Evolutionary conservation across 2,113 vertebrate species (phyloP).

Genomic region (cat (Felis catus)): DNA sequence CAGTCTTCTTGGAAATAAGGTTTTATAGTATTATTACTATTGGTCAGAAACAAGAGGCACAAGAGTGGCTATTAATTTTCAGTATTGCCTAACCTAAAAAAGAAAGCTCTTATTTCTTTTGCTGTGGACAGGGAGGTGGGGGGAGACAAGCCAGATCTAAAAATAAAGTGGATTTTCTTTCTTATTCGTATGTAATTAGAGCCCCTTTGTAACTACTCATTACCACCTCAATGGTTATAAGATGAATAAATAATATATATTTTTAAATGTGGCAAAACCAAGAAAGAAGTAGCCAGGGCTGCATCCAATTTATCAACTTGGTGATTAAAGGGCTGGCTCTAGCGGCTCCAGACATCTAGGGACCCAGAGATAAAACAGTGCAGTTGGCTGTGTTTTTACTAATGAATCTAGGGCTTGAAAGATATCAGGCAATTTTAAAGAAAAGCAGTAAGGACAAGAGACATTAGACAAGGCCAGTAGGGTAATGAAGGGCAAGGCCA

Average conservation of each 20-base stretch:
- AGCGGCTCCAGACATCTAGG: slow-evolving; percentile 74
- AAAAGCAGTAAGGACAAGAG: slow-evolving; percentile 83
- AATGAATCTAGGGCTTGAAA: slow-evolving; percentile 89
- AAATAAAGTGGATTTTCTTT: slow-evolving; percentile 59
- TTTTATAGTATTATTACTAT: slow-evolving; percentile 58
- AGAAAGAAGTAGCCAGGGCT: slow-evolving; percentile 59
- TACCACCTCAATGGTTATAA: slow-evolving; percentile 62
- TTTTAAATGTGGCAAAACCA: slow-evolving; percentile 73
- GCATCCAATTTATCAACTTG: slow-evolving; percentile 74
- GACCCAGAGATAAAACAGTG: slow-evolving; percentile 71
- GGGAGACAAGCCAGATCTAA: slow-evolving; percentile 66
- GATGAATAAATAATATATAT: slow-evolving; percentile 61
- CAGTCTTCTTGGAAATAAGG: not conserved
- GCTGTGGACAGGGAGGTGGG: slow-evolving; percentile 28
- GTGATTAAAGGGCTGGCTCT: slow-evolving; percentile 76
- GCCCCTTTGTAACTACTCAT: slow-evolving; percentile 66
- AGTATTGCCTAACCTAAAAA: slow-evolving; percentile 47
- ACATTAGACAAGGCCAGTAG: slow-evolving; percentile 79
- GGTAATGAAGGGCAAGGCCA: slow-evolving; percentile 77
- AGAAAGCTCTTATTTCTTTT: slow-evolving; percentile 52
- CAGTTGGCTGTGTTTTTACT: slow-evolving; percentile 80
- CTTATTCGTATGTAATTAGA: slow-evolving; percentile 57
- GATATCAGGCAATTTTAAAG: slow-evolving; percentile 87
- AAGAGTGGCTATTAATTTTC: slow-evolving; percentile 14
- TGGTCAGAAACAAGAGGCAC: slow-evolving; percentile 16